Conservation (phyloP, 2,797 vertebrate species). For the Cetoscarus ocellatus region DNA sequence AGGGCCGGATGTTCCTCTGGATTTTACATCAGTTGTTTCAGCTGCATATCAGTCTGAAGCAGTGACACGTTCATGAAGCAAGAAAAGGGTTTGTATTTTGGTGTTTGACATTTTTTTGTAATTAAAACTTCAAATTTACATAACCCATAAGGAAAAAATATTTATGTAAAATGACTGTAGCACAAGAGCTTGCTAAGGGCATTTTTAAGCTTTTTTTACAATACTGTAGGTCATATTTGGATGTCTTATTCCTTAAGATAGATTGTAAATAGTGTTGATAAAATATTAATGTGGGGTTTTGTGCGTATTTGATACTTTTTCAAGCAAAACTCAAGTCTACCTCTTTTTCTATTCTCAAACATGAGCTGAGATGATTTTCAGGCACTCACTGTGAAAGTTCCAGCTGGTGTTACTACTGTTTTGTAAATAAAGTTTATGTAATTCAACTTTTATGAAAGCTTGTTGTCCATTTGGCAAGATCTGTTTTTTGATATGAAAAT, state of each 20-base stretch:
- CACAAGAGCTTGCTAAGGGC: background rate
- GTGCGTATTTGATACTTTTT: constrained; percentile 62
- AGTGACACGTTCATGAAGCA: too few species aligned
- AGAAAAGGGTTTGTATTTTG: too few species aligned
- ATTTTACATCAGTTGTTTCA: too few species aligned
- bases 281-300: constrained; percentile 54
- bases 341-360: constrained; percentile 57
- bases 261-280: constrained; percentile 78
- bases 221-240: background rate
- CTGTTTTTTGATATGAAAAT: background rate
- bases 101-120: too few species aligned
- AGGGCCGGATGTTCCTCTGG: too few species aligned
- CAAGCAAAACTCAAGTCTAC: constrained; percentile 74
- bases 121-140: background rate
- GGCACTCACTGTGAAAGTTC: constrained; percentile 47
- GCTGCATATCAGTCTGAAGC: too few species aligned
- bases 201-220: constrained; percentile 10
- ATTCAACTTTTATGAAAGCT: constrained; percentile 20
- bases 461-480: background rate
- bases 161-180: background rate
- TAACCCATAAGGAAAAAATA: background rate
- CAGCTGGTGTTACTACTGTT: constrained; percentile 25
- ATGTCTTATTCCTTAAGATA: constrained; percentile 20
- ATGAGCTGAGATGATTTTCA: constrained; percentile 22
- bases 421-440: constrained; percentile 80